Percentiles rank a stretch among this genome's conserved stretches.
phyloP scores from a whole-genome alignment of 2,797 vertebrate genomes.

The Sardinella longiceps region DNA sequence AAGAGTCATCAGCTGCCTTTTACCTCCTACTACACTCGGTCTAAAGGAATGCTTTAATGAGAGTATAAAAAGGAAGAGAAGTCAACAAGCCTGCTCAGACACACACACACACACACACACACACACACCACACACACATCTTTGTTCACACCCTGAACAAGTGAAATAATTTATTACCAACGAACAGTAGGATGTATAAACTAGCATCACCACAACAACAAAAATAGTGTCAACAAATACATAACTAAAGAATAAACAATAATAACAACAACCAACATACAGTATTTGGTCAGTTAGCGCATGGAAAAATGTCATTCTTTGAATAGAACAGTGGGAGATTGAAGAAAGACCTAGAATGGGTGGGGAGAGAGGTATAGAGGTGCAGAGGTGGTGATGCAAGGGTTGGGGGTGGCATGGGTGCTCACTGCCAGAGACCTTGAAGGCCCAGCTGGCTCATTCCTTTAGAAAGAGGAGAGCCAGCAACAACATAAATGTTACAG shows the following conservation, averaged over 20 bases:
- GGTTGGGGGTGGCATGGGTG: neutral
- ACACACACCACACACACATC: neutral
- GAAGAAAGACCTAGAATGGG: neutral
- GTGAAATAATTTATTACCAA: neutral
- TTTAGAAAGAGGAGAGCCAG: neutral
- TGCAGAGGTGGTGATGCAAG: no score
- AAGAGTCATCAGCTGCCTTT: constrained; percentile 43
- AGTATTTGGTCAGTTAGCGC: neutral
- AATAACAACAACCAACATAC: neutral
- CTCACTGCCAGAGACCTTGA: neutral
- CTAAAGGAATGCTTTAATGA: neutral
- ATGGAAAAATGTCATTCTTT: constrained; percentile 1
- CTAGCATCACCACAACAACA: neutral
- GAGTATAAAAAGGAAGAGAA: neutral
- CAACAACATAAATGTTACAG: neutral
- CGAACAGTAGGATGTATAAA: neutral
- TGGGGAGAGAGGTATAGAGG: neutral
- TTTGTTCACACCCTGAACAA: neutral
- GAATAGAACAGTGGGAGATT: neutral
- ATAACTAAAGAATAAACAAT: neutral
- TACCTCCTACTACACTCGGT: constrained; percentile 26
- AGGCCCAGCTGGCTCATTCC: constrained; percentile 1
- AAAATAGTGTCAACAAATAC: neutral
- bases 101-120: neutral
- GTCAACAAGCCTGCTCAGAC: neutral